These are phyloP conservation scores for Crax fasciolata DNA, from an alignment of 2,797 vertebrate genomes.

Conservation along the genomic window DNA sequence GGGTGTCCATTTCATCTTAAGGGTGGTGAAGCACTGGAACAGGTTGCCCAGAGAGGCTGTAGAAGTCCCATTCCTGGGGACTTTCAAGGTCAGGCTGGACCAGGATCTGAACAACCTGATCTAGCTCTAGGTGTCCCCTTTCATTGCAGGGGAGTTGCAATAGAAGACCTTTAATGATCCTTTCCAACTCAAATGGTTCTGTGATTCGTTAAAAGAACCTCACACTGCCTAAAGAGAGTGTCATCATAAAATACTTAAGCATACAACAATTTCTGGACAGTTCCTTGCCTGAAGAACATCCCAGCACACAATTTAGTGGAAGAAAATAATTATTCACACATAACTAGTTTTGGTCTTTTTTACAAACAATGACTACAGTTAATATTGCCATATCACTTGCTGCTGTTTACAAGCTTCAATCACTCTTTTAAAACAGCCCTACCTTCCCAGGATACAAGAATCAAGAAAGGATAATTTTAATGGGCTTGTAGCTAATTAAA, in stretches of 20 bases:
- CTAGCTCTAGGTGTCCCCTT: no score
- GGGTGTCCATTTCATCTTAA: constrained; percentile 4
- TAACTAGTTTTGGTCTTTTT: constrained; percentile 13
- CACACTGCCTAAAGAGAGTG: not conserved
- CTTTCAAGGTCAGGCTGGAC: no score
- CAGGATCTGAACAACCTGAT: no score
- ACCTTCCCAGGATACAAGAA: not conserved
- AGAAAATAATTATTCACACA: constrained; percentile 40
- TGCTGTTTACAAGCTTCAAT: constrained; percentile 41
- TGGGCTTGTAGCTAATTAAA: constrained; percentile 69
- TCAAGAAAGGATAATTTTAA: constrained; percentile 47
- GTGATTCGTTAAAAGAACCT: not conserved
- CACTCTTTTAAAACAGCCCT: constrained; percentile 7
- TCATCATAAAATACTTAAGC: not conserved
- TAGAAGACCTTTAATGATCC: no score
- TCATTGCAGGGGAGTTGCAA: no score
- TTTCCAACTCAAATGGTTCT: no score
- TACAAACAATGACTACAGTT: not conserved
- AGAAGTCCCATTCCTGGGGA: no score
- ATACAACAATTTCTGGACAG: not conserved
- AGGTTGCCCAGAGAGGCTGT: no score
- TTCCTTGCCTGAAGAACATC: not conserved
- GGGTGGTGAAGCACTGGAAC: no score
- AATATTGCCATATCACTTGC: constrained; percentile 5
- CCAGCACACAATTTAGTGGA: not conserved